Evolutionary conservation across 2,113 vertebrate species (phyloP).

Genomic region (Paramormyrops kingsleyae): DNA sequence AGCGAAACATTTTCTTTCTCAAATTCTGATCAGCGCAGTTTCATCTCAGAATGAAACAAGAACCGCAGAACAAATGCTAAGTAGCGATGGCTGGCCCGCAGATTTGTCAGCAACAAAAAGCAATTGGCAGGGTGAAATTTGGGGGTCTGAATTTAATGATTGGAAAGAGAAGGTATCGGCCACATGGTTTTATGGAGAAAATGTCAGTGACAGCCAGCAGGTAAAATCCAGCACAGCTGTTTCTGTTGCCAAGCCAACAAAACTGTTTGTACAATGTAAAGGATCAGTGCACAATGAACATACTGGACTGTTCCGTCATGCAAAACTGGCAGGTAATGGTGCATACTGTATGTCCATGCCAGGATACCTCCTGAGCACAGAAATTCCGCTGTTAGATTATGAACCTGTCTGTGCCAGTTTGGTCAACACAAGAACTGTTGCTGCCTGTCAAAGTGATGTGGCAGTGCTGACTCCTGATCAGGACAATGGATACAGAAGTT

Average conservation of each 20-base stretch:
- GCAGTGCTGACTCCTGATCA: constrained; percentile 62
- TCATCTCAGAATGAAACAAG: constrained; percentile 29
- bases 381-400: constrained; percentile 20
- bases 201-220: constrained; percentile 25
- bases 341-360: constrained; percentile 31
- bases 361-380: constrained; percentile 23
- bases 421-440: constrained; percentile 22
- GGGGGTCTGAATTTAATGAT: constrained; percentile 25
- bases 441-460: constrained; percentile 34
- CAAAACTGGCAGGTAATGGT: constrained; percentile 38
- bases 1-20: constrained; percentile 34
- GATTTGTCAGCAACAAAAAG: background rate
- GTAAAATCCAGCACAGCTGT: constrained; percentile 23
- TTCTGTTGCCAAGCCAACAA: constrained; percentile 22
- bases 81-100: constrained; percentile 2
- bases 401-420: constrained; percentile 2
- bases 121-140: constrained; percentile 45
- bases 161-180: constrained; percentile 25
- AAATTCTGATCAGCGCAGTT: constrained; percentile 29
- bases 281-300: constrained; percentile 43
- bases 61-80: background rate
- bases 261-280: constrained; percentile 29
- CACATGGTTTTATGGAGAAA: constrained; percentile 15
- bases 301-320: constrained; percentile 45
- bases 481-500: constrained; percentile 81